Base-by-base conservation (phyloP, 2,888 invertebrate species). In the Erebia palarica region DNA sequence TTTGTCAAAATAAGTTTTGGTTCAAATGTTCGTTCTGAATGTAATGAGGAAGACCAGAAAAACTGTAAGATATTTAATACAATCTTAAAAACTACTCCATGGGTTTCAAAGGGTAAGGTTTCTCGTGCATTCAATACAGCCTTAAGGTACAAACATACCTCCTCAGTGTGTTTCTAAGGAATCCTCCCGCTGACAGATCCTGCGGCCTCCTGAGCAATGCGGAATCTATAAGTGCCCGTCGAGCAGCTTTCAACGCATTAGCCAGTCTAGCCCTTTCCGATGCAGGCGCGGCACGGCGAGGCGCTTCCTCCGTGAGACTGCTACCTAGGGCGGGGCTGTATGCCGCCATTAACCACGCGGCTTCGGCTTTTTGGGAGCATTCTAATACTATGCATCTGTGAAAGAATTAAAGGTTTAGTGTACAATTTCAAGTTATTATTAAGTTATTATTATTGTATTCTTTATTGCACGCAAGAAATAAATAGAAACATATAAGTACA, bases 371-470 rank as follows among this genome's bases (percentile, higher is more conserved):
- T 81, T 97, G 97, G 0, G 95, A 89, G 0, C 98, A 98, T 87
- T 98, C 98, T 81, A 99, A 97, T 18, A 98, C 98, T 86, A 98
- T 98, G 89, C 98, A 98, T 81, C 97, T 97, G 82, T 42, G 18
- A 14, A 8, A 10, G 1, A 51, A 5, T 36, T 2, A 21, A 21
- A 27, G 27, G 27, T 36, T 36, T 7, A 7, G 36, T 36, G 7
- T 53, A 16, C n/a, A n/a, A 3, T 51, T n/a, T n/a, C 2, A 51
- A 51, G 4, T n/a, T n/a, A n/a, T n/a, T n/a, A n/a, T n/a, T n/a
- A n/a, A n/a, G n/a, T n/a, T n/a, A n/a, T n/a, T n/a, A n/a, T n/a
- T n/a, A n/a, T n/a, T n/a, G n/a, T n/a, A n/a, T n/a, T n/a, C n/a
- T n/a, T n/a, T n/a, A n/a, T n/a, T n/a, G n/a, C n/a, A n/a, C n/a